A percentile compares a stretch with the other conserved stretches of the same genome.
These are phyloP conservation scores for Erithacus rubecula DNA, from an alignment of 2,797 vertebrate species.

Conservation along the genomic window DNA sequence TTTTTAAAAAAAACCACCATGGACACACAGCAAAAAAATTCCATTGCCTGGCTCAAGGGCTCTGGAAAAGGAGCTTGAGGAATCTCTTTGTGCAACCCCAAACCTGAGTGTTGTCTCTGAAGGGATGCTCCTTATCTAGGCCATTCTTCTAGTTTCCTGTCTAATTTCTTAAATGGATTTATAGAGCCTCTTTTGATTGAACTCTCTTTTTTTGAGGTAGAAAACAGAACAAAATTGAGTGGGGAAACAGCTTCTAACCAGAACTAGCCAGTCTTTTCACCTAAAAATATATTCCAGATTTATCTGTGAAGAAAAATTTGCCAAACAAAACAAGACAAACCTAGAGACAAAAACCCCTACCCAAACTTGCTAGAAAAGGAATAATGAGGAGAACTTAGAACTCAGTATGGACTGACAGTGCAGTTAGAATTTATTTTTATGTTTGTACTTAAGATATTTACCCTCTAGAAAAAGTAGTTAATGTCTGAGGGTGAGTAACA, in stretches of 20 bases:
- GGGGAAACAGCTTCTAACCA: neutral
- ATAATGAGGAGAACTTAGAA: neutral
- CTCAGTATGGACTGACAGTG: no score
- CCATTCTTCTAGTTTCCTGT: constrained; percentile 22
- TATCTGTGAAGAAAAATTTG: neutral
- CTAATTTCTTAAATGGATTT: neutral
- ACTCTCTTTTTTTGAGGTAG: neutral
- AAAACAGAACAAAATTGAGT: neutral
- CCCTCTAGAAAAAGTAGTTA: neutral
- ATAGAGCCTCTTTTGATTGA: neutral
- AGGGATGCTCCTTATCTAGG: neutral
- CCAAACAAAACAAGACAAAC: neutral
- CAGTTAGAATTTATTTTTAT: neutral
- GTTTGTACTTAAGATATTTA: neutral
- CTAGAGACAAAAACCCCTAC: neutral
- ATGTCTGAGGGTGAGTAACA: neutral
- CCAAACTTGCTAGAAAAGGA: neutral
- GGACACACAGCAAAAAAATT: neutral
- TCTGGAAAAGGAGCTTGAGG: neutral
- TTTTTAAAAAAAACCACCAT: neutral
- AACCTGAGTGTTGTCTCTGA: neutral
- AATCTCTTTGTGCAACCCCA: neutral
- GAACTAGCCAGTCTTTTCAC: neutral
- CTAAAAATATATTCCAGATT: neutral
- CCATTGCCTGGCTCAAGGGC: neutral